Evolutionary conservation across 2,888 invertebrate genomes (phyloP).

Genomic region (Andrena bucephala): DNA sequence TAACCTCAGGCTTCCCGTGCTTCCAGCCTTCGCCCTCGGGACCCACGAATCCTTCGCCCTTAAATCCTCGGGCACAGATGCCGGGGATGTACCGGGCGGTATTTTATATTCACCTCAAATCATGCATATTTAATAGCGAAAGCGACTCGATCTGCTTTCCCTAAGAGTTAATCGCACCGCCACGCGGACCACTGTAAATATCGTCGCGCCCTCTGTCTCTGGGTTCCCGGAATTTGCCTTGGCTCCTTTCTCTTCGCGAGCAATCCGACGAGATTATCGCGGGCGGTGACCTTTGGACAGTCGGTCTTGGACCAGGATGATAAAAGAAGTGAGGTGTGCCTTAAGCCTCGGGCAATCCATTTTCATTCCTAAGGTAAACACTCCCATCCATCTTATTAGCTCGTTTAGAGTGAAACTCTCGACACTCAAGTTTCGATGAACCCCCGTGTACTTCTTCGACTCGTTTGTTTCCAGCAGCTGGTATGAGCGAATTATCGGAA

Average conservation of each 20-base stretch:
- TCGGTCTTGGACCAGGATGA: too few species aligned
- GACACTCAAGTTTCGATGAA: too few species aligned
- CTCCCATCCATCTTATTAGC: too few species aligned
- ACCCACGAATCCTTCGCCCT: slow-evolving; percentile 54
- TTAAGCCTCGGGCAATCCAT: too few species aligned
- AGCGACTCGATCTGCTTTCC: slow-evolving; percentile 78
- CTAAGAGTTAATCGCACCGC: slow-evolving; percentile 77
- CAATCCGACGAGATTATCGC: too few species aligned
- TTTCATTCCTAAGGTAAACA: too few species aligned
- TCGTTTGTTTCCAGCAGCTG: neutral
- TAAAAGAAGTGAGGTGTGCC: too few species aligned
- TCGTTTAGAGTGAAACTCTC: too few species aligned
- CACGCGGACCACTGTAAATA: slow-evolving; percentile 58
- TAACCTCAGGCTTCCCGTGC: slow-evolving; percentile 48
- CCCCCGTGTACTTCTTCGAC: too few species aligned
- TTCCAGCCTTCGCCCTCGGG: slow-evolving; percentile 51
- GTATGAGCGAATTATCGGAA: slow-evolving; percentile 20
- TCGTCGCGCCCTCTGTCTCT: slow-evolving; percentile 9
- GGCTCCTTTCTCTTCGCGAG: neutral
- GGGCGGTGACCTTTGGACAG: too few species aligned
- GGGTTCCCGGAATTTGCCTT: neutral
- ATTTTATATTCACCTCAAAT: slow-evolving; percentile 82
- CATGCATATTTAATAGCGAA: slow-evolving; percentile 82
- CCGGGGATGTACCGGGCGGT: slow-evolving; percentile 60
- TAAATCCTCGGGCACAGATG: slow-evolving; percentile 76